Conservation (phyloP, 2,888 invertebrate genomes). For the Lordiphosa andalusiaca region DNA sequence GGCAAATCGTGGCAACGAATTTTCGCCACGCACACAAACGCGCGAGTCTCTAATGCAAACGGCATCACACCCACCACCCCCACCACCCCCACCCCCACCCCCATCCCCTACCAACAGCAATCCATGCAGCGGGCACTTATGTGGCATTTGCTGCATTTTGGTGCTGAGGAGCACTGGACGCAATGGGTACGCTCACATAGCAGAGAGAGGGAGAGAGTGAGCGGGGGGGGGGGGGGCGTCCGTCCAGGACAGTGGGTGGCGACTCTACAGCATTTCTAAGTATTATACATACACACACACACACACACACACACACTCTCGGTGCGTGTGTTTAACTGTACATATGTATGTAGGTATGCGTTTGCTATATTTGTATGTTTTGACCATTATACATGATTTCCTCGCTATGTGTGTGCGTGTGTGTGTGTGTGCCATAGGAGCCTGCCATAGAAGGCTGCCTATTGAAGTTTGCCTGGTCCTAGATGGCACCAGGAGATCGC, state of each 20-base stretch:
- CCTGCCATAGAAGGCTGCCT: slow-evolving; percentile 13
- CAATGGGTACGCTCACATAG: slow-evolving; percentile 7
- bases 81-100: background rate
- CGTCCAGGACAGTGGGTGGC: slow-evolving; percentile 6
- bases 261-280: slow-evolving; percentile 27
- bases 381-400: slow-evolving; percentile 69
- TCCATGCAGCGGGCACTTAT: slow-evolving; percentile 59
- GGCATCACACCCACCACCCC: slow-evolving; percentile 5
- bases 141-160: slow-evolving; percentile 70
- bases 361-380: slow-evolving; percentile 44
- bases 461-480: slow-evolving; percentile 17
- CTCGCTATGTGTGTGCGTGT: slow-evolving; percentile 28
- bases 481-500: slow-evolving; percentile 27
- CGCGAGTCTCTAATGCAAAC: slow-evolving; percentile 53
- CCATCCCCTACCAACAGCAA: slow-evolving; percentile 12
- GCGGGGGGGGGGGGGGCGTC: slow-evolving; percentile 31
- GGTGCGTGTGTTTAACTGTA: slow-evolving; percentile 13
- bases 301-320: slow-evolving; percentile 9
- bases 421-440: slow-evolving; percentile 30
- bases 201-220: background rate
- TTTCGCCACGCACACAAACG: slow-evolving; percentile 61
- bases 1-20: slow-evolving; percentile 75
- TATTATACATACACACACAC: slow-evolving; percentile 38
- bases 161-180: slow-evolving; percentile 45
- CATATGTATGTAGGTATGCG: slow-evolving; percentile 18